Evolutionary conservation across 2,888 invertebrate species (phyloP).

Genomic region (Julus scanicus): DNA sequence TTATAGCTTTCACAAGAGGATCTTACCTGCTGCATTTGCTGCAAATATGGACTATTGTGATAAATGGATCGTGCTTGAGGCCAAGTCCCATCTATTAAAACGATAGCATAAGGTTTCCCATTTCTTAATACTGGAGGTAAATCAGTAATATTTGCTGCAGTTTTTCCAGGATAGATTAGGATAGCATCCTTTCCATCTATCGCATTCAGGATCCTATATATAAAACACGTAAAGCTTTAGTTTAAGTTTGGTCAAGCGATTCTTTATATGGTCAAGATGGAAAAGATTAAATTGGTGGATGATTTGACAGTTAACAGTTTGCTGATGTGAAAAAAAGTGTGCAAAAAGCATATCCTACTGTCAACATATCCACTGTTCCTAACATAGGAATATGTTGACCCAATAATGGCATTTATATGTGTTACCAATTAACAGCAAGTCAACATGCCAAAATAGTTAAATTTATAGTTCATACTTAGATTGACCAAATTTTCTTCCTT

Average conservation of each 20-base stretch:
- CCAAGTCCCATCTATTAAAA: constrained; percentile 95
- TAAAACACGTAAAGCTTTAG: background rate
- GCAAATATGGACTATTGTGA: constrained; percentile 80
- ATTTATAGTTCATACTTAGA: constrained; percentile 69
- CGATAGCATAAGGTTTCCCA: constrained; percentile 76
- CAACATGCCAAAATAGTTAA: background rate
- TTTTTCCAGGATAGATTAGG: constrained; percentile 82
- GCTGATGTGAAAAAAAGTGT: too few species aligned
- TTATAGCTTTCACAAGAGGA: background rate
- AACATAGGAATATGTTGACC: background rate
- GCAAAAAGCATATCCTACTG: background rate
- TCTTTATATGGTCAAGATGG: background rate
- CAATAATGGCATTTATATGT: background rate
- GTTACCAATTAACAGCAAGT: background rate
- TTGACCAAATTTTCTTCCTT: constrained; percentile 86
- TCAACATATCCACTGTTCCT: background rate
- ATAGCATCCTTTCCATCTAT: constrained; percentile 71
- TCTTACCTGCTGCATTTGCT: constrained; percentile 75
- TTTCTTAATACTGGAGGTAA: constrained; percentile 67
- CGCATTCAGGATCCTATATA: constrained; percentile 1
- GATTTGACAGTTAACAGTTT: background rate
- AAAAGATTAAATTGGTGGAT: background rate
- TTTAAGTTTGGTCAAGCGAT: background rate
- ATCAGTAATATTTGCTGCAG: constrained; percentile 76
- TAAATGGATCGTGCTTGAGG: constrained; percentile 94